These are phyloP conservation scores for Mesocricetus auratus DNA, from an alignment of 2,113 vertebrate species.

Conservation along the genomic window DNA sequence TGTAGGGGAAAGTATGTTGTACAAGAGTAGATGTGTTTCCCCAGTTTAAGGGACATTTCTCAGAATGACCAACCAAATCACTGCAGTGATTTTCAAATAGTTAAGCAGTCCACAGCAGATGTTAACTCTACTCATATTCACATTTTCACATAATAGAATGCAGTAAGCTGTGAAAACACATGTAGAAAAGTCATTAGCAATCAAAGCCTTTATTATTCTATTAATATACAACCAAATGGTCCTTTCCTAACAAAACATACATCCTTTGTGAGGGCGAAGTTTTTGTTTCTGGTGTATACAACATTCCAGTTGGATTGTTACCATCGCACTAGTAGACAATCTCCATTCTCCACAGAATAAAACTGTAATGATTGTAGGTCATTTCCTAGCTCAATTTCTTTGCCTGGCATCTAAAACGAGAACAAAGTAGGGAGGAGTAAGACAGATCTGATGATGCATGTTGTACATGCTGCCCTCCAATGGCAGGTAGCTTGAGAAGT, in stretches of 20 bases:
- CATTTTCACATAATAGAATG: constrained; percentile 44
- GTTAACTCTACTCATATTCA: constrained; percentile 48
- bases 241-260: constrained; percentile 3
- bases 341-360: constrained; percentile 95
- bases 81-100: constrained; percentile 6
- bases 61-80: constrained; percentile 23
- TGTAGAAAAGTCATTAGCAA: constrained; percentile 39
- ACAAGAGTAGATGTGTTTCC: neutral
- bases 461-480: neutral
- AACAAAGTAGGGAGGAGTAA: neutral
- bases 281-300: neutral
- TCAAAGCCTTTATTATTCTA: constrained; percentile 73
- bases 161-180: constrained; percentile 50
- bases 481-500: neutral
- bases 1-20: neutral
- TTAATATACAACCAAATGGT: constrained; percentile 51
- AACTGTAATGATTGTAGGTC: constrained; percentile 94
- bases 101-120: neutral
- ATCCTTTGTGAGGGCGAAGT: neutral
- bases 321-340: constrained; percentile 94
- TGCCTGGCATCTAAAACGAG: constrained; percentile 89
- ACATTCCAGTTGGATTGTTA: constrained; percentile 65
- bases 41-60: constrained; percentile 3
- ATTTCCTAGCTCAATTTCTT: constrained; percentile 93
- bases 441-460: neutral